Percentiles rank a stretch among this genome's conserved stretches.
Evolutionary conservation across 2,888 invertebrate species (phyloP).

Genomic region (Pedicia rivosa): DNA sequence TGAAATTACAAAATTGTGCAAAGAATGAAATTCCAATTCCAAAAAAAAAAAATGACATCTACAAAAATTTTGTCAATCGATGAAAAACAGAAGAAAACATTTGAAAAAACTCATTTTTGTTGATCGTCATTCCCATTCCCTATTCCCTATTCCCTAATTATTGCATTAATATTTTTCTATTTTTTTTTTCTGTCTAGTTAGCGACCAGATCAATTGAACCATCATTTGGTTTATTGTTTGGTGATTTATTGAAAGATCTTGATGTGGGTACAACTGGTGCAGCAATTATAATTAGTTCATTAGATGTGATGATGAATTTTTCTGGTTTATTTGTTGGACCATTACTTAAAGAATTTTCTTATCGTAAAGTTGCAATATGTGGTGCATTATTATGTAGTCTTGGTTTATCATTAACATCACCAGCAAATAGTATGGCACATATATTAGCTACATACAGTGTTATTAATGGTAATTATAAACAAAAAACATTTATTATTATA

Average conservation of each 20-base stretch:
- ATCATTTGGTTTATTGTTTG: conserved; percentile 64
- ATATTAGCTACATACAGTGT: conserved; percentile 57
- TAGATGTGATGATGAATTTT: conserved; percentile 63
- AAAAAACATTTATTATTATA: too few relatives aligned
- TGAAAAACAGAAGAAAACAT: too few relatives aligned
- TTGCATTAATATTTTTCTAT: too few relatives aligned
- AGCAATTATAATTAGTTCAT: conserved; percentile 55
- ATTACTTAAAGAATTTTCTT: conserved; percentile 57
- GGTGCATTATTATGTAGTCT: conserved; percentile 49
- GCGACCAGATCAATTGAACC: conserved; percentile 67
- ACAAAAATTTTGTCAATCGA: too few relatives aligned
- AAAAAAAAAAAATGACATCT: too few relatives aligned
- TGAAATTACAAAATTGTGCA: too few relatives aligned
- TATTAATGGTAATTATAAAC: conserved; percentile 43
- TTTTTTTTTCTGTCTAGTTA: conserved; percentile 37
- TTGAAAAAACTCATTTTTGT: too few relatives aligned
- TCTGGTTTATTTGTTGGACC: conserved; percentile 63
- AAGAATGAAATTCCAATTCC: too few relatives aligned
- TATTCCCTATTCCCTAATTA: too few relatives aligned
- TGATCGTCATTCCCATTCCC: too few relatives aligned
- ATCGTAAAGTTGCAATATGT: conserved; percentile 50
- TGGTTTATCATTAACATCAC: conserved; percentile 49
- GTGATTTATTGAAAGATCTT: conserved; percentile 49
- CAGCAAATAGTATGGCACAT: conserved; percentile 53
- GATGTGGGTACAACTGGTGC: conserved; percentile 60